Evolutionary conservation across 2,797 vertebrate species (phyloP).

Genomic region (Leptodactylus fallax): DNA sequence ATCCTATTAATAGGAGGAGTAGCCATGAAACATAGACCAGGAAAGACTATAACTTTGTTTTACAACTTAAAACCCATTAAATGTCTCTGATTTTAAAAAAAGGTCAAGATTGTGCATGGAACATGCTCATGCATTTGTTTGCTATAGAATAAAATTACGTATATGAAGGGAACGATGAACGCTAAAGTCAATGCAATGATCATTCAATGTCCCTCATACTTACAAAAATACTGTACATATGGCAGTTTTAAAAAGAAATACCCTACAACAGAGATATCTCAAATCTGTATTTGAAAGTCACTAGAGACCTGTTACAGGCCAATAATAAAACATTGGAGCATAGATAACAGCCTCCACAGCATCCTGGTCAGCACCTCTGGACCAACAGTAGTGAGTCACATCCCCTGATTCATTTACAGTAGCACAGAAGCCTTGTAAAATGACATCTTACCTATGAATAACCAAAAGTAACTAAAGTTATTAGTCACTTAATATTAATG

Average conservation of each 20-base stretch:
- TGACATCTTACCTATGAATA: neutral
- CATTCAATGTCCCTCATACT: neutral
- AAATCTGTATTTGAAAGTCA: neutral
- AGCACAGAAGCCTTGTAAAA: conserved; percentile 9
- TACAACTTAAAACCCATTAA: too few relatives aligned
- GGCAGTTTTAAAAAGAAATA: neutral
- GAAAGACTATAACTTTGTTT: too few relatives aligned
- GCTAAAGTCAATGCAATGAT: neutral
- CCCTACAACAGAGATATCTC: neutral
- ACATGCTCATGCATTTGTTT: too few relatives aligned
- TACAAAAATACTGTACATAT: too few relatives aligned
- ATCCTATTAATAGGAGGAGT: too few relatives aligned
- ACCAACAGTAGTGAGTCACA: conserved; percentile 32
- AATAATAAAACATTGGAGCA: neutral
- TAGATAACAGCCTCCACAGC: conserved; percentile 10
- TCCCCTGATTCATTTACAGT: conserved; percentile 37
- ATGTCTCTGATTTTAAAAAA: too few relatives aligned
- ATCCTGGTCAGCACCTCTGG: conserved; percentile 37
- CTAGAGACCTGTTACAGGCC: neutral
- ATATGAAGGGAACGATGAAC: too few relatives aligned
- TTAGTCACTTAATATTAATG: neutral
- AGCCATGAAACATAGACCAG: too few relatives aligned
- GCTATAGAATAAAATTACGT: too few relatives aligned
- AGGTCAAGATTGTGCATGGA: too few relatives aligned
- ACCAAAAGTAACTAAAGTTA: neutral